Base-by-base conservation (phyloP, 1,140 invertebrate species). In the Himalopsyche phryganea region DNA sequence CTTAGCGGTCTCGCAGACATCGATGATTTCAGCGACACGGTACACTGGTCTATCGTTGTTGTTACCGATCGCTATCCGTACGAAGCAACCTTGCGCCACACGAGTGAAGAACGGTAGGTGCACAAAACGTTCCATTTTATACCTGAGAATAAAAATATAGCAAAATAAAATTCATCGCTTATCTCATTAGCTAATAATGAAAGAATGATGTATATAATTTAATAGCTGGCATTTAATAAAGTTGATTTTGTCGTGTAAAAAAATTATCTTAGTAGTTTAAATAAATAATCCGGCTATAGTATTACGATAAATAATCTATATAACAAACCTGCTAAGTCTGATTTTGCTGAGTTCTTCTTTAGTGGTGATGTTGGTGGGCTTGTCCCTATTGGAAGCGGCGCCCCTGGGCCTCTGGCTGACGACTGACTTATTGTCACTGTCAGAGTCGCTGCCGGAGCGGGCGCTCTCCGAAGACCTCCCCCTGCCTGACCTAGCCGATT, bases 51-150 rank as follows among this genome's bases (percentile, higher is more conserved):
- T 83, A 5, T 89, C 87, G 67, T 91, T 88, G 71, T 96, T 89
- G 67, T 91, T 90, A 0, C 96, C 97, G 66, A 99, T 98, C 17
- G 94, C 94, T 69, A 99, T 93, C 18, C 94, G 81, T 0, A 98
- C 96, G 78, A 93, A 99, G 73, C 94, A 98, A 19, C 96, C 96
- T 59, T 83, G 83, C 1, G 92, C 92, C 2, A 94, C 89, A 41
- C 88, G 82, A 60, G 87, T 85, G 68, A 99, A 99, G 72, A 97
- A 97, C 11, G 97, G 97, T 63, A 97, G 80, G 78, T 98, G 95
- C 13, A 98, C 92, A 73, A 97, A 94, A 65, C 89, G 85, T 76
- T 98, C 95, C 71, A 98, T 80, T 78, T 96, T 97, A 71, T 91
- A 86, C 65, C 96, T 85, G 66, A 10, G 3, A n/a, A n/a, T n/a